A percentile compares a stretch with the other conserved stretches of the same genome.
Conservation (phyloP, 2,113 vertebrate species). For the Perca flavescens region DNA sequence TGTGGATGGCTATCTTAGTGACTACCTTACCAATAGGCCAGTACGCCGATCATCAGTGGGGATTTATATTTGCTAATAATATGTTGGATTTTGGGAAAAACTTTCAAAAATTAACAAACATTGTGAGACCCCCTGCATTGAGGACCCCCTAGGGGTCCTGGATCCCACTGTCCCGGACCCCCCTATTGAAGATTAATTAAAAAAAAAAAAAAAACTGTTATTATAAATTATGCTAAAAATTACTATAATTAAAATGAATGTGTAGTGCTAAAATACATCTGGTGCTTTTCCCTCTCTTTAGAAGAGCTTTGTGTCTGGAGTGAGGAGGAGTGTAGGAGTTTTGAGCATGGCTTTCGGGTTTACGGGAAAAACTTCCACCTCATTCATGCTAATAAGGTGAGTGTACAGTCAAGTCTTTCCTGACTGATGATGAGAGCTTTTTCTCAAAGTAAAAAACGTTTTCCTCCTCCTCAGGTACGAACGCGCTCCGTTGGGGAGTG, state of each 20-base stretch:
- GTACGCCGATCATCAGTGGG: no score
- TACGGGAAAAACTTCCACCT: conserved; percentile 98
- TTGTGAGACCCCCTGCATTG: no score
- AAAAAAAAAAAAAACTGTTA: not conserved
- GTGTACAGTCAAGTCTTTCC: not conserved
- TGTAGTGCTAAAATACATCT: fast-evolving
- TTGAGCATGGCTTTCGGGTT: conserved; percentile 95
- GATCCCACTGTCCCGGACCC: no score
- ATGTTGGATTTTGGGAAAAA: no score
- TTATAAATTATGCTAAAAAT: not conserved
- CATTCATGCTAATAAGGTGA: conserved; percentile 97
- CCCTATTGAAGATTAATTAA: not conserved
- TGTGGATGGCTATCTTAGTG: no score
- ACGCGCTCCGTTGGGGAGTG: conserved; percentile 96
- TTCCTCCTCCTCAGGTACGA: conserved; percentile 86
- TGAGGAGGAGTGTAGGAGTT: conserved; percentile 93
- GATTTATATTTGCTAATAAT: no score
- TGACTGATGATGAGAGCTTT: not conserved
- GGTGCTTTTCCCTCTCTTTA: conserved; percentile 49
- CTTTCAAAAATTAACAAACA: no score
- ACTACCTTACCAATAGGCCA: no score
- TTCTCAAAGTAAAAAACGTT: not conserved
- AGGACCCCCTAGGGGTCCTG: no score
- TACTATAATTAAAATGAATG: not conserved
- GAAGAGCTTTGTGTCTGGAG: conserved; percentile 95